Evolutionary conservation across 1,140 invertebrate species (phyloP).

Genomic region (Trissolcus basalis): DNA sequence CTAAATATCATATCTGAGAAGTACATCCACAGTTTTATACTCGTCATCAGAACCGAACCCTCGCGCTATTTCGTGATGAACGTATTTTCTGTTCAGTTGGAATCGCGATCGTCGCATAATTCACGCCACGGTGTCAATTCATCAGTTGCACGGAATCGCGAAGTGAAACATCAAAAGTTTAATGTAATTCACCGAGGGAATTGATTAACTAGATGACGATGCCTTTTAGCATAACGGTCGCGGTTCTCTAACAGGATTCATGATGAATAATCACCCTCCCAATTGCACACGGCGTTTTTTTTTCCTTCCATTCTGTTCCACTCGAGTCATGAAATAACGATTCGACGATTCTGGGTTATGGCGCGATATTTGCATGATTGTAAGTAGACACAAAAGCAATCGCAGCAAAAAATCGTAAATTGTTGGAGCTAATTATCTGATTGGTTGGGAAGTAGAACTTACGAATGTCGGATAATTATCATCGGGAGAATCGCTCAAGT

Average conservation of each 20-base stretch:
- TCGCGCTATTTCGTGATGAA: neutral
- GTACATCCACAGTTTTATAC: constrained; percentile 16
- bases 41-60: neutral
- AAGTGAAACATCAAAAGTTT: constrained; percentile 46
- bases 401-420: constrained; percentile 14
- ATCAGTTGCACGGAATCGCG: constrained; percentile 23
- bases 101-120: constrained; percentile 28
- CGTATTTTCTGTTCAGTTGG: too few relatives aligned
- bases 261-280: constrained; percentile 47
- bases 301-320: neutral
- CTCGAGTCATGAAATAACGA: constrained; percentile 32
- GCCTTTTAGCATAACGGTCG: constrained; percentile 46
- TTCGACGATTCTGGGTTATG: constrained; percentile 30
- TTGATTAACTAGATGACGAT: constrained; percentile 48
- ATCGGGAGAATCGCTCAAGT: neutral
- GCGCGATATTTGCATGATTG: constrained; percentile 45
- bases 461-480: neutral
- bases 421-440: constrained; percentile 2
- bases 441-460: neutral
- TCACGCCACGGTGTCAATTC: constrained; percentile 25
- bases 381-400: constrained; percentile 29
- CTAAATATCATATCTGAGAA: constrained; percentile 51
- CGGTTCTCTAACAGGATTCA: constrained; percentile 40
- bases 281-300: constrained; percentile 34
- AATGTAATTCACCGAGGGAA: constrained; percentile 41